Base-by-base conservation (phyloP, 2,113 vertebrate species). In the Oryzias melastigma region DNA sequence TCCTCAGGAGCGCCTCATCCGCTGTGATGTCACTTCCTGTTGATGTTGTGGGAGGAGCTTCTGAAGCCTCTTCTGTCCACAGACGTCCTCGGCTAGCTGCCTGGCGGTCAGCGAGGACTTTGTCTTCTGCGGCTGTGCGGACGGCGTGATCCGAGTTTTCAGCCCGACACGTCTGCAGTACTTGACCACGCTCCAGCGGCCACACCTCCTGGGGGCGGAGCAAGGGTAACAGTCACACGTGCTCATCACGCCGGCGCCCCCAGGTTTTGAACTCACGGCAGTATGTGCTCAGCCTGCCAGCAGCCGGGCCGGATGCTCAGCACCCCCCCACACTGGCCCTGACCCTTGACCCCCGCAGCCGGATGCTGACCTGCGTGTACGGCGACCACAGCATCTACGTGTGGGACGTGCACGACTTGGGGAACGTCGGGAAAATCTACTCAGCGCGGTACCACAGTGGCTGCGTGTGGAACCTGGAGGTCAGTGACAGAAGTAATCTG, bases 331-430 rank as follows among this genome's bases (percentile, higher is more conserved):
- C 91, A 0, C 14, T 93, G 64, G 95, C 94, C 0, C 54, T 97
- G 80, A 92, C 92, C 58, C 94, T 93, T 25, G 92, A 96, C 64
- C 68, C 90, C 2, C 1, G 29, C 0, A 78, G 83, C 15, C 52
- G 62, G 6, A 90, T 90, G 60, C 90, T 97, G 25, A 92, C 91
- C 41, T 94, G 95, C 0, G 86, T 95, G 7, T 98, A 96, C 87
- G 92, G 82, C 49, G 96, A 98, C 78, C 95, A 95, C 83, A 98
- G 96, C 14, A 49, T 98, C 55, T 96, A 95, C 1, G 78, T 94
- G 40, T 96, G 95, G 95, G 92, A 97, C 0, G 85, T 95, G 2
- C 71, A 16, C 6, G 91, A 95, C 25, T 65, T 93, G 51, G 66
- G 61, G 64, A 85, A 82, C 29, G 80, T 84, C 0, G 25, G 55